Evolutionary conservation across 2,797 vertebrate species (phyloP).

Genomic region (Orientallactaga sibirica): DNA sequence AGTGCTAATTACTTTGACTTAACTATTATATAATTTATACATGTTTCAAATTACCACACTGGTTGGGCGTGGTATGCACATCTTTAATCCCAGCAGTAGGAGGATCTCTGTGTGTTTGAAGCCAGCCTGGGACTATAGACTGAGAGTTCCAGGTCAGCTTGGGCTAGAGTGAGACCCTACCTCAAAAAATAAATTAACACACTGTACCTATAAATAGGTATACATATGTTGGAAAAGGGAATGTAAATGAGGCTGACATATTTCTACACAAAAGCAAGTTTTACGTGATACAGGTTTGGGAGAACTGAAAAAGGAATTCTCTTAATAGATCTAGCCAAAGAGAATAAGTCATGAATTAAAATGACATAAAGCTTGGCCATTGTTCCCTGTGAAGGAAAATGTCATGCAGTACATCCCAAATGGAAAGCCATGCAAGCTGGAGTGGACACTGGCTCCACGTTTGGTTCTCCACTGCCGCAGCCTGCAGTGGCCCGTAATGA

Average conservation of each 20-base stretch:
- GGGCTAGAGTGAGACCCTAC: too few species aligned
- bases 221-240: neutral
- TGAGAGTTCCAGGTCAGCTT: too few species aligned
- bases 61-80: too few species aligned
- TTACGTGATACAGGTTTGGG: neutral
- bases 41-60: too few species aligned
- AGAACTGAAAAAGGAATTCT: neutral
- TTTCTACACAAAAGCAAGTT: neutral
- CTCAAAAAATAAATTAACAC: neutral
- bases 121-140: too few species aligned
- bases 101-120: too few species aligned
- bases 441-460: neutral
- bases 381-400: neutral
- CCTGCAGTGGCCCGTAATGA: neutral
- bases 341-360: neutral
- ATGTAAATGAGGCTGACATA: too few species aligned
- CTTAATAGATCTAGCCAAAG: neutral
- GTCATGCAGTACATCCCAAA: too few species aligned
- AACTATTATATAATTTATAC: neutral
- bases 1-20: neutral
- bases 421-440: neutral
- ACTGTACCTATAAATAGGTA: neutral
- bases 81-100: too few species aligned
- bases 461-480: neutral
- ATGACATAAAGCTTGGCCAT: neutral